A percentile compares a stretch with the other conserved stretches of the same genome.
Conservation (phyloP, 1,140 invertebrate species). For the Eufriesea mexicana region DNA sequence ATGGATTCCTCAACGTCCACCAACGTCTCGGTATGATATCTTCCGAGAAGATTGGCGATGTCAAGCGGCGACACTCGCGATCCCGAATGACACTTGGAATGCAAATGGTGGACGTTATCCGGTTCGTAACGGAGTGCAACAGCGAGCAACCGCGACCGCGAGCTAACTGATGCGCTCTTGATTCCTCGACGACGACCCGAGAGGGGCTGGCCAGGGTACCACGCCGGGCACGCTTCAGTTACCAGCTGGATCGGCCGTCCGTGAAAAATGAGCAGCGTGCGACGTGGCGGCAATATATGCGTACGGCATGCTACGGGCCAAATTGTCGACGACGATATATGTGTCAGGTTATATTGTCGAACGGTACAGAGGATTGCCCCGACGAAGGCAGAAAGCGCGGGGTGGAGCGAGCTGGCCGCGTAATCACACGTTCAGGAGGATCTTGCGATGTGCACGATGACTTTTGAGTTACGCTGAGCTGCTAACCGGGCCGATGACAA, state of each 20-base stretch:
- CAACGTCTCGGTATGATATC: background rate
- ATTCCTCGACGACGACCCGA: constrained; percentile 73
- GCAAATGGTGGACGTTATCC: constrained; percentile 31
- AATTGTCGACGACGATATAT: constrained; percentile 62
- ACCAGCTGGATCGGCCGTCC: constrained; percentile 80
- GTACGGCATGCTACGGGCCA: constrained; percentile 75
- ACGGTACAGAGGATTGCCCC: constrained; percentile 41
- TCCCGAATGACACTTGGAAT: background rate
- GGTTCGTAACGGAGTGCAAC: constrained; percentile 68
- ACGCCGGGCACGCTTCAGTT: constrained; percentile 79
- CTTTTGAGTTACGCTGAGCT: constrained; percentile 61
- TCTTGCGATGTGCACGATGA: background rate
- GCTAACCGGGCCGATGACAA: constrained; percentile 52
- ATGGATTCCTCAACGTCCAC: too few relatives aligned
- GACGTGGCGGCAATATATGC: constrained; percentile 73
- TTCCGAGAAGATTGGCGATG: background rate
- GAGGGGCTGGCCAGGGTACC: constrained; percentile 70
- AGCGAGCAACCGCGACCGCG: constrained; percentile 77
- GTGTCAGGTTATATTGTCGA: constrained; percentile 51
- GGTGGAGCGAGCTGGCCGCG: too few relatives aligned
- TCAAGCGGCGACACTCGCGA: background rate
- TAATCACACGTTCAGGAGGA: background rate
- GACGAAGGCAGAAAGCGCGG: too few relatives aligned
- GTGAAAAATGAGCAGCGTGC: constrained; percentile 78
- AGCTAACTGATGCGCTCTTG: constrained; percentile 79